phyloP scores from a whole-genome alignment of 1,140 invertebrate genomes.

The Bombus ignitus region DNA sequence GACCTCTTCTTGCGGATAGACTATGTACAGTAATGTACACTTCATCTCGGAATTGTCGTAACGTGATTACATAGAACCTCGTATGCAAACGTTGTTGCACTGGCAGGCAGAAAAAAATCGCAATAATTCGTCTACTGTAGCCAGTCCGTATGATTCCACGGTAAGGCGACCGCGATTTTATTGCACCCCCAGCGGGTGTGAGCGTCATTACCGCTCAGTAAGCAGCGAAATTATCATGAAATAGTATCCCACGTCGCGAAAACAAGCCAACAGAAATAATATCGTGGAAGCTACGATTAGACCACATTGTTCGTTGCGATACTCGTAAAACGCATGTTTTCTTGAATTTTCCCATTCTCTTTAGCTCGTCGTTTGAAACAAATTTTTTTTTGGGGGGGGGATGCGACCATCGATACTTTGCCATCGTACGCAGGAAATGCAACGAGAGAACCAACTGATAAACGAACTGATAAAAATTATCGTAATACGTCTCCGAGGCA shows the following conservation, averaged over 20 bases:
- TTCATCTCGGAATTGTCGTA: not conserved
- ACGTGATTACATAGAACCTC: not conserved
- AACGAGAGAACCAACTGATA: slow-evolving; percentile 1
- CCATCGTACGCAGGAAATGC: not conserved
- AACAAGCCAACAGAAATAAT: slow-evolving; percentile 55
- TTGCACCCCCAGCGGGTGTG: slow-evolving; percentile 40
- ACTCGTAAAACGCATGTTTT: slow-evolving; percentile 60
- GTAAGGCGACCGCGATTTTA: slow-evolving; percentile 53
- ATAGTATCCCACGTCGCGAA: slow-evolving; percentile 5
- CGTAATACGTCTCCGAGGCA: slow-evolving; percentile 37
- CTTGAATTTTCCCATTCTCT: not conserved
- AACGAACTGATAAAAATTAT: slow-evolving; percentile 54
- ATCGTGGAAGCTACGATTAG: slow-evolving; percentile 62
- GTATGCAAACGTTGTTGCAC: not conserved
- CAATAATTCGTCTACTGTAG: slow-evolving; percentile 19
- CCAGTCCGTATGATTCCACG: not conserved
- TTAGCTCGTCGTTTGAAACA: not conserved
- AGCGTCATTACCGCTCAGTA: slow-evolving; percentile 42
- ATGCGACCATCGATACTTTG: too few species aligned
- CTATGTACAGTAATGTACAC: too few species aligned
- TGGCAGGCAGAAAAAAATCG: not conserved
- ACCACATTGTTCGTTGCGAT: slow-evolving; percentile 39
- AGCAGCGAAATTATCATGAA: slow-evolving; percentile 37
- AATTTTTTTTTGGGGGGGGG: too few species aligned
- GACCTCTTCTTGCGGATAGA: not conserved